A percentile compares a stretch with the other conserved stretches of the same genome.
These are phyloP conservation scores for Melanotaenia trifasciata DNA, from an alignment of 2,797 vertebrate species.

Conservation along the genomic window DNA sequence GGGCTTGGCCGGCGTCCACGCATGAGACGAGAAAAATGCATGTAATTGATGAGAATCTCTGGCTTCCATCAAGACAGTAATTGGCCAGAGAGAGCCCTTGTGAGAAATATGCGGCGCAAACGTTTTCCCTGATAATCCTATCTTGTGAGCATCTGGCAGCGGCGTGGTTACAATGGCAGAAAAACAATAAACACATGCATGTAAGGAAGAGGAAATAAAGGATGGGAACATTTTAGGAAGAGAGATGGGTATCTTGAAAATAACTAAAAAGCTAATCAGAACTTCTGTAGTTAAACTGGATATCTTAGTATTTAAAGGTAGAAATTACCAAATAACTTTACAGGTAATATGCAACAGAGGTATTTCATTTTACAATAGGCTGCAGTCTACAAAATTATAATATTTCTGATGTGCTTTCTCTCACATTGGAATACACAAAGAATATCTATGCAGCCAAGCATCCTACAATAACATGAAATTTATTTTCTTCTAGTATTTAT, in stretches of 20 bases:
- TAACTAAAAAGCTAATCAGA: not conserved
- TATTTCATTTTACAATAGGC: not conserved
- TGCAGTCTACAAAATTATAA: not conserved
- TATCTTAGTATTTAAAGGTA: not conserved
- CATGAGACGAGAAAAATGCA: slow-evolving; percentile 78
- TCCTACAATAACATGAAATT: slow-evolving; percentile 22
- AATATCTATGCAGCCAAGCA: slow-evolving; percentile 9
- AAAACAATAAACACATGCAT: slow-evolving; percentile 75
- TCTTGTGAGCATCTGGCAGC: slow-evolving; percentile 79
- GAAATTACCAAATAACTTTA: not conserved
- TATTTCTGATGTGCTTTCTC: not conserved
- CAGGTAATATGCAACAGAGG: not conserved
- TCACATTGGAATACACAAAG: not conserved
- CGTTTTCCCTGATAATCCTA: slow-evolving; percentile 81
- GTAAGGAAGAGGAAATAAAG: slow-evolving; percentile 59
- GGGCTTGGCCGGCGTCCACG: slow-evolving; percentile 73
- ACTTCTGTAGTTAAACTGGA: not conserved
- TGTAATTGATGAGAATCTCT: slow-evolving; percentile 83
- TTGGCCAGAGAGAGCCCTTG: slow-evolving; percentile 79
- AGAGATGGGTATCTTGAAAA: slow-evolving; percentile 11
- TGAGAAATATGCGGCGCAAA: slow-evolving; percentile 80
- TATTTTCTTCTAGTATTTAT: slow-evolving; percentile 40
- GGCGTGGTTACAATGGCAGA: slow-evolving; percentile 67
- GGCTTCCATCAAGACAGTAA: slow-evolving; percentile 81
- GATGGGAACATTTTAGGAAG: slow-evolving; percentile 52